These are phyloP conservation scores for Myiozetetes cayanensis DNA, from an alignment of 2,113 vertebrate species.

Conservation along the genomic window DNA sequence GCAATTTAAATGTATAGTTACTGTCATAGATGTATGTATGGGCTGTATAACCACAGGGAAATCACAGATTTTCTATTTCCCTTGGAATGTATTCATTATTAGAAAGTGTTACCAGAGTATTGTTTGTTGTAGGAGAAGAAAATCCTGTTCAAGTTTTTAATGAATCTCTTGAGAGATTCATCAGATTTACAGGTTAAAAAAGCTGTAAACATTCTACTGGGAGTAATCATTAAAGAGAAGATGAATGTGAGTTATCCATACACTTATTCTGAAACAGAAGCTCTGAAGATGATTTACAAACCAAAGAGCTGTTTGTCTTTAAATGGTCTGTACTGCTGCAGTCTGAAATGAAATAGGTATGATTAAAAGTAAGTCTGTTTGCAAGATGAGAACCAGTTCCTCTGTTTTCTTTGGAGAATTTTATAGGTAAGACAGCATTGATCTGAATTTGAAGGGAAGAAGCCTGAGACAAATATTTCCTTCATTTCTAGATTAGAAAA, in stretches of 20 bases:
- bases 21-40: not conserved
- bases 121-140: conserved; percentile 68
- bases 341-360: not conserved
- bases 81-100: conserved; percentile 64
- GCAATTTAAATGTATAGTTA: not conserved
- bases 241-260: conserved; percentile 27
- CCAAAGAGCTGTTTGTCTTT: not conserved
- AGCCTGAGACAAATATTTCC: not conserved
- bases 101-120: conserved; percentile 61
- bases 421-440: not conserved
- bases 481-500: not conserved
- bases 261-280: conserved; percentile 1
- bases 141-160: conserved; percentile 71
- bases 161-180: conserved; percentile 73
- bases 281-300: conserved; percentile 17
- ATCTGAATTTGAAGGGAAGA: not conserved
- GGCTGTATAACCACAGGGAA: conserved; percentile 32
- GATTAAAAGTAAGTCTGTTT: not conserved
- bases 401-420: not conserved
- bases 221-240: conserved; percentile 44
- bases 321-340: not conserved
- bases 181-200: conserved; percentile 69
- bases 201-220: conserved; percentile 55
- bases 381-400: not conserved
- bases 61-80: conserved; percentile 43